Evolutionary conservation across 2,113 vertebrate genomes (phyloP).

Genomic region (Rhea americana): DNA sequence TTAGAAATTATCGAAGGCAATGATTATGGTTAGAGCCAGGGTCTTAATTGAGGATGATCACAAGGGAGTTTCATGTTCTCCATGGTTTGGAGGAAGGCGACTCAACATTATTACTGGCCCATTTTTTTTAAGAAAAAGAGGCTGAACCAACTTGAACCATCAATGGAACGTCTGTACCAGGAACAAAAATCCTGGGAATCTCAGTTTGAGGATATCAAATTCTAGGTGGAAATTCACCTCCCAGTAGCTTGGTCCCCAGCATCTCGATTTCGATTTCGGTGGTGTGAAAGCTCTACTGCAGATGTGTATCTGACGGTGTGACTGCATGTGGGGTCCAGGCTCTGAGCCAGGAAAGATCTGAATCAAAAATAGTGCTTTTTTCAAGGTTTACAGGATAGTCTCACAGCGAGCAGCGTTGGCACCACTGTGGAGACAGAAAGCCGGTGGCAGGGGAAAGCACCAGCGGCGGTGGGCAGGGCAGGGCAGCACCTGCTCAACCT

Average conservation of each 20-base stretch:
- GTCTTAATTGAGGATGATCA: neutral
- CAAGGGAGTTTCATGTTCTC: neutral
- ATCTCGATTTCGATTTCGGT: too few relatives aligned
- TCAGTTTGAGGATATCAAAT: accelerated
- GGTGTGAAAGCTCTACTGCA: neutral
- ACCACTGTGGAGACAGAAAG: accelerated
- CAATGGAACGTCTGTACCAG: neutral
- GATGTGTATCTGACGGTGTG: neutral
- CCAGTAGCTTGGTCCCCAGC: accelerated
- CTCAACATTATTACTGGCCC: neutral
- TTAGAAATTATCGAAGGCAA: accelerated
- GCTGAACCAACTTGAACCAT: neutral
- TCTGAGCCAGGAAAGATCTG: neutral
- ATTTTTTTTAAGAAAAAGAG: neutral
- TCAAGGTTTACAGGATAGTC: neutral
- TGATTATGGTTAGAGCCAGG: neutral
- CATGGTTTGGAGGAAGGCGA: neutral
- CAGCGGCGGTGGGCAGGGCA: neutral
- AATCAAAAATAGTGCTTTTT: neutral
- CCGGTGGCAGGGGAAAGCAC: neutral
- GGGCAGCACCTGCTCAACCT: neutral
- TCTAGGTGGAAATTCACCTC: neutral
- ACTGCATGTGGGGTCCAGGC: neutral
- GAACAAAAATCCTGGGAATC: neutral
- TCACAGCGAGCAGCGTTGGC: accelerated